A percentile compares a stretch with the other conserved stretches of the same genome.
Evolutionary conservation across 1,140 invertebrate genomes (phyloP).

Genomic region (Cheumatopsyche charites): DNA sequence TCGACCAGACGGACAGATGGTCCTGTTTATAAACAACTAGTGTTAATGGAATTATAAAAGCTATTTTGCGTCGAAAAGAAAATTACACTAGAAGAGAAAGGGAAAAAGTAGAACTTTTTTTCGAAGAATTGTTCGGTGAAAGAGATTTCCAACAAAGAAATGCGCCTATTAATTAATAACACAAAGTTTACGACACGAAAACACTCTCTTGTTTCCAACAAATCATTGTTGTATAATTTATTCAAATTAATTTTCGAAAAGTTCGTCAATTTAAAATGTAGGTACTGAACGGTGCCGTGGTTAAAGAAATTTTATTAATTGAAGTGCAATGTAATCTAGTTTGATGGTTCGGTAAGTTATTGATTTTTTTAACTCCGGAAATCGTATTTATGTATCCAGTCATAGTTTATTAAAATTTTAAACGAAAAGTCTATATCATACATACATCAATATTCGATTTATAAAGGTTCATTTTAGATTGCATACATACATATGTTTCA

Average conservation of each 20-base stretch:
- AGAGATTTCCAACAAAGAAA: constrained; percentile 29
- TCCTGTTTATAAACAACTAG: constrained; percentile 30
- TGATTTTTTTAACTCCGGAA: neutral
- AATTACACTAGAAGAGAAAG: neutral
- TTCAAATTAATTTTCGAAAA: constrained; percentile 44
- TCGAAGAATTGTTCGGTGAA: neutral
- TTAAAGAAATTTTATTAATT: too few species aligned
- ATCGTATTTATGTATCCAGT: too few species aligned
- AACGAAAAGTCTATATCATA: too few species aligned
- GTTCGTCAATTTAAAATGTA: constrained; percentile 27
- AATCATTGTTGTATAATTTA: constrained; percentile 45
- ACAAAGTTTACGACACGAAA: constrained; percentile 44
- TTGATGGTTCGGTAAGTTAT: neutral
- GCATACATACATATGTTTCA: too few species aligned
- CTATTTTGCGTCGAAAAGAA: neutral
- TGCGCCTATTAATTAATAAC: constrained; percentile 40
- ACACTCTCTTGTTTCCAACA: constrained; percentile 40
- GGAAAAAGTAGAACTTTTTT: too few species aligned
- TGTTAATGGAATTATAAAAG: constrained; percentile 37
- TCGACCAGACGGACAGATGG: neutral
- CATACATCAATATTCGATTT: neutral
- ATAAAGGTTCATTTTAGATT: too few species aligned
- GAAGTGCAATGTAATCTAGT: too few species aligned
- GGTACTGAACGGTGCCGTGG: constrained; percentile 8
- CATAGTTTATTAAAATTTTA: too few species aligned